Base-by-base conservation (phyloP, 2,888 invertebrate genomes). In the Eulithis testata region DNA sequence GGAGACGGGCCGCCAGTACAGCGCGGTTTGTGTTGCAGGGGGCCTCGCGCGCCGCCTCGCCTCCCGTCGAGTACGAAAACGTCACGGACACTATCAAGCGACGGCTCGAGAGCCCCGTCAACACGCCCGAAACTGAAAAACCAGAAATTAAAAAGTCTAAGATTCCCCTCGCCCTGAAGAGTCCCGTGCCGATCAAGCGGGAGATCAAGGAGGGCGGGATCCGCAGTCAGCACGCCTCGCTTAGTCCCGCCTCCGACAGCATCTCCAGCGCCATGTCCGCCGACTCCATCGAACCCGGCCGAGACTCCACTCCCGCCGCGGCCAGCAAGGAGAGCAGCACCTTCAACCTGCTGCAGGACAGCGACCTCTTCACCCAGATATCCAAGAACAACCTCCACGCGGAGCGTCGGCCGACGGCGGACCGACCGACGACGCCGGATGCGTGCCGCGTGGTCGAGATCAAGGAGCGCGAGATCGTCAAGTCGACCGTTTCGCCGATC, bases 351-450 rank as follows among this genome's bases (percentile, higher is more conserved):
- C 93, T 95, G 11, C 94, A 95, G 77, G 95, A 95, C 70, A 96
- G 96, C 82, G 94, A 94, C 47, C 90, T 96, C 11, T 96, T 96
- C 83, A 95, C 95, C 7, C 95, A 95, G 85, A 95, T 96, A 70
- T 95, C 95, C 0, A 88, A 93, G 31, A 93, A 95, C 77, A 80
- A 80, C 66, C 79, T 85, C 21, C 78, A 77, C 3, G 76, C 81
- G 44, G 72, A 75, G 44, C 71, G 72, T 11, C 68, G 71, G 31
- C 63, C 75, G 31, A 56, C 62, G 73, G 11, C 63, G 69, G 52
- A 6, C 3, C 54, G 21, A 1, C 57, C 1, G 27, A 11, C 1
- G 6, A 11, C 1, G 6, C 9, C 73, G 11, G 81, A 86, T 59
- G 68, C 92, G 6, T 94, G 94, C 59, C 94, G 94, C 73, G 91